phyloP scores from a whole-genome alignment of 2,797 vertebrate genomes.

The Nothura maculosa region DNA sequence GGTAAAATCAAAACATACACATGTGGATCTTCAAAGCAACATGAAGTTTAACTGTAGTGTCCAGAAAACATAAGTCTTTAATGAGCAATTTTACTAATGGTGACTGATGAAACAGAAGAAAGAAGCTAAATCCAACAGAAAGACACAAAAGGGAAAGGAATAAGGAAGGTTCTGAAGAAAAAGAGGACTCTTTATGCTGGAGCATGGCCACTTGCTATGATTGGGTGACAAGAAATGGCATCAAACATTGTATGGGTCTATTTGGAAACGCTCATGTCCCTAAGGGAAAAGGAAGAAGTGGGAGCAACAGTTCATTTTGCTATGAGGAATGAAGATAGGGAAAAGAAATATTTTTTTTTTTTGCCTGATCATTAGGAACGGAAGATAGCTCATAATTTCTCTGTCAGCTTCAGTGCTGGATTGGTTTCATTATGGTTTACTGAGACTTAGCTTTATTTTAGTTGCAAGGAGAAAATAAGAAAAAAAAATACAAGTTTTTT shows the following conservation, averaged over 20 bases:
- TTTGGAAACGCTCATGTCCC: neutral
- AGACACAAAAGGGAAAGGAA: neutral
- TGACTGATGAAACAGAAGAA: neutral
- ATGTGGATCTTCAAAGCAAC: neutral
- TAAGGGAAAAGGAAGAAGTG: neutral
- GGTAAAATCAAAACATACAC: neutral
- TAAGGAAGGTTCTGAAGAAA: accelerated
- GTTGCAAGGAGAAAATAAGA: neutral
- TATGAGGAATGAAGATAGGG: neutral
- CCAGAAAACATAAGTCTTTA: neutral
- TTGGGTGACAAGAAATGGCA: neutral
- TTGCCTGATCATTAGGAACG: neutral
- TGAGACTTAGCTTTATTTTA: neutral
- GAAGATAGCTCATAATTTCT: neutral
- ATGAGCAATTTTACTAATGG: neutral
- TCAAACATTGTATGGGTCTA: neutral
- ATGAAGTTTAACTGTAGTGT: neutral
- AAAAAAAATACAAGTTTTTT: neutral
- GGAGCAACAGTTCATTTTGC: neutral
- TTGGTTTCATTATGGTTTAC: neutral
- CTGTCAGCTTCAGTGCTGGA: neutral
- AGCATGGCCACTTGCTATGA: neutral
- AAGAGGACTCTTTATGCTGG: neutral
- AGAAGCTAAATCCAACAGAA: neutral
- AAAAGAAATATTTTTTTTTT: accelerated